Base-by-base conservation (phyloP, 2,113 vertebrate genomes). In the Bos javanicus region DNA sequence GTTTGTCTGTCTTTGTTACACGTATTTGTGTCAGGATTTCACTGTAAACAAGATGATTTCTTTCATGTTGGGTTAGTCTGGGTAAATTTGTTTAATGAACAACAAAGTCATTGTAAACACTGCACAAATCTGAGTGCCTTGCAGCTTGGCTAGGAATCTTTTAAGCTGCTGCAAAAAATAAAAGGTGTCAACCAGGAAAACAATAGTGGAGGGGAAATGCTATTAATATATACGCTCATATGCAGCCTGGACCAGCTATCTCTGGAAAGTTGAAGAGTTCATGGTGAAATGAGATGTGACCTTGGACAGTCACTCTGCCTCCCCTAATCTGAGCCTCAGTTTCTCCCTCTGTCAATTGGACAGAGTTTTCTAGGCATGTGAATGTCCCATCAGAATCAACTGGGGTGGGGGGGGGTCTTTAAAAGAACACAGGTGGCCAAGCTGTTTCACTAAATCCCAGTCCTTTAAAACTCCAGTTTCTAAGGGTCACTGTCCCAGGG, bases 81-180 rank as follows among this genome's bases (percentile, higher is more conserved):
- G 97, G 98, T 98, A 99, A 99, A 99, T 98, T 98, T 98, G 97
- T 98, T 99, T 99, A 98, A 99, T 98, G 98, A 99, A 98, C 98
- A 98, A 98, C 98, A 98, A 98, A 98, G 98, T 95, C 96, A 98
- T 89, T 98, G 98, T 95, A 98, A 99, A 99, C 96, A 99, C 43
- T 96, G 96, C 93, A 98, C 98, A 98, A 98, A 99, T 98, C 97
- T 98, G 98, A 98, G 96, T 93, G 96, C 97, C 97, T 97, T 97
- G 50, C 97, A 97, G 98, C 98, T 10, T 90, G 90, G 82, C 95
- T 97, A 93, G 95, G 95, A 98, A 97, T 86, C 97, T 98, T 91
- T 97, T 96, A 98, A 97, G 97, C 96, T 97, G 96, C 97, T 98
- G 94, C 94, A 59, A 95, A 97, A 97, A 98, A 95, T 39, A 33